Percentiles rank a stretch among this genome's conserved stretches.
Conservation (phyloP, 2,888 invertebrate species). For the Drosophila lutescens region DNA sequence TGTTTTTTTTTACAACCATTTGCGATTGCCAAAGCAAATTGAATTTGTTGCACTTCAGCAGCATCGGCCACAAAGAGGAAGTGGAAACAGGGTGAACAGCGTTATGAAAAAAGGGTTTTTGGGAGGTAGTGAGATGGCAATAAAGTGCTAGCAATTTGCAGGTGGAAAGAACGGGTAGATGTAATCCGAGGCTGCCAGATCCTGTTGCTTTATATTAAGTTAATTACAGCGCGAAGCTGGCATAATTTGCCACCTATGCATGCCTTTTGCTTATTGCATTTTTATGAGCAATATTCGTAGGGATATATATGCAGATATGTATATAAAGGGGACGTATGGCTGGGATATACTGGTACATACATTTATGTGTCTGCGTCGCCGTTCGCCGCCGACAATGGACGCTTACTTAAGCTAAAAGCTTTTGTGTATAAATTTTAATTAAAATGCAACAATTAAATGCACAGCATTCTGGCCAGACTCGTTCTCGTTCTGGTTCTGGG, state of each 20-base stretch:
- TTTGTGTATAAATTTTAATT: constrained; percentile 79
- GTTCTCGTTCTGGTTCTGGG: constrained; percentile 7
- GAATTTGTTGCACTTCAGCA: constrained; percentile 50
- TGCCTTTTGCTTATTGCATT: constrained; percentile 53
- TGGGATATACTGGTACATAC: constrained; percentile 7
- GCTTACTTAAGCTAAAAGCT: constrained; percentile 80
- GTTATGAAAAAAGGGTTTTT: constrained; percentile 9
- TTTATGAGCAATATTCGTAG: constrained; percentile 25
- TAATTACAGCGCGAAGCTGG: constrained; percentile 56
- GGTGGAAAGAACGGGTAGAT: neutral
- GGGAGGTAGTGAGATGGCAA: neutral
- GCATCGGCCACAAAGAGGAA: constrained; percentile 21
- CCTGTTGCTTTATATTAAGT: constrained; percentile 47
- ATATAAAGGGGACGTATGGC: neutral
- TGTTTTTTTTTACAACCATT: constrained; percentile 7
- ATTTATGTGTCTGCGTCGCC: constrained; percentile 34
- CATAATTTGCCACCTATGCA: constrained; percentile 63
- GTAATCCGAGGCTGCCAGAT: constrained; percentile 27
- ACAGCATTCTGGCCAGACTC: constrained; percentile 57
- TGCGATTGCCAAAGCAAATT: constrained; percentile 46
- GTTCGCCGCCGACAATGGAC: constrained; percentile 32
- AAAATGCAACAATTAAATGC: constrained; percentile 80
- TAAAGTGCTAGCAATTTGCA: constrained; percentile 3
- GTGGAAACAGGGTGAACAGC: constrained; percentile 28
- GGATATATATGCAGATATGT: constrained; percentile 15